Conservation (phyloP, 2,888 invertebrate species). For the Cryptocheilus praepositus region DNA sequence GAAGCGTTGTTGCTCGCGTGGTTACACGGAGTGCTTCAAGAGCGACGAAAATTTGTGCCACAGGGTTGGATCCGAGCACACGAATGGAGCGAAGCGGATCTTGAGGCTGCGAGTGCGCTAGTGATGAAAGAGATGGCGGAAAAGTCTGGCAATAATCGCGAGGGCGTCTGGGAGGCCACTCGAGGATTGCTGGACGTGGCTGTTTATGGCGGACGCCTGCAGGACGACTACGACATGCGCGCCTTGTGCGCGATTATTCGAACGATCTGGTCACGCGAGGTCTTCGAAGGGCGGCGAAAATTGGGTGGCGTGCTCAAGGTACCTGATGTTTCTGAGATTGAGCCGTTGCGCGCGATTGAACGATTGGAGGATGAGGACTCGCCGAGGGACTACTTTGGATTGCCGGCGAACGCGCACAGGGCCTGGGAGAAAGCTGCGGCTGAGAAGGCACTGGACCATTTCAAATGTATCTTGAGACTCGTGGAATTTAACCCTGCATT, state of each 20-base stretch:
- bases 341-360: constrained; percentile 81
- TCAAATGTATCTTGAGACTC: constrained; percentile 77
- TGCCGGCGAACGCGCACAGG: constrained; percentile 91
- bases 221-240: constrained; percentile 84
- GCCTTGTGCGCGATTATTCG: constrained; percentile 82
- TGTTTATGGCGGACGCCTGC: constrained; percentile 91
- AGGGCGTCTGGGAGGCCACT: constrained; percentile 77
- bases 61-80: constrained; percentile 91
- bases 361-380: constrained; percentile 84
- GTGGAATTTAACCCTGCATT: constrained; percentile 3
- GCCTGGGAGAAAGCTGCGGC: constrained; percentile 87
- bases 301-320: constrained; percentile 71
- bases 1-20: constrained; percentile 86
- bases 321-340: constrained; percentile 75
- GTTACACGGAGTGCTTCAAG: constrained; percentile 93
- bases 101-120: constrained; percentile 84
- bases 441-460: constrained; percentile 78
- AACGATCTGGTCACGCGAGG: constrained; percentile 72
- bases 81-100: constrained; percentile 90
- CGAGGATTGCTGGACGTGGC: constrained; percentile 87
- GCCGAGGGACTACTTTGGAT: constrained; percentile 84
- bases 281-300: constrained; percentile 79
- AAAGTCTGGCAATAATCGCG: constrained; percentile 58
- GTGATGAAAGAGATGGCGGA: constrained; percentile 70
- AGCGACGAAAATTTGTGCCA: constrained; percentile 82